These are phyloP conservation scores for Lepus townsendii DNA, from an alignment of 2,797 vertebrate genomes.

Conservation along the genomic window DNA sequence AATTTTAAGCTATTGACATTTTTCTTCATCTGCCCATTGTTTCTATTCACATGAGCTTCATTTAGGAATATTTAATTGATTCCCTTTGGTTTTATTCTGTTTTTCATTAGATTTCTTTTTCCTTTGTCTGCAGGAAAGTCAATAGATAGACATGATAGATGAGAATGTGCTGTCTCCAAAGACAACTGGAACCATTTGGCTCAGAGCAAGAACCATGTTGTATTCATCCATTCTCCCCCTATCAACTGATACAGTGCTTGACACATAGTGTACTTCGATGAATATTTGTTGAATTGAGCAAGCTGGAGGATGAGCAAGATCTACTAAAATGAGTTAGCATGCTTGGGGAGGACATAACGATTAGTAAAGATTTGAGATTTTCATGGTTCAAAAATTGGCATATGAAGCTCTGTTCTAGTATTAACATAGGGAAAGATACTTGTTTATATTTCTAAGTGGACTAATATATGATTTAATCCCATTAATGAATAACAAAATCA, in stretches of 20 bases:
- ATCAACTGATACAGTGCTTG: background rate
- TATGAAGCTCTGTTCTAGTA: background rate
- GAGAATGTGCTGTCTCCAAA: constrained; percentile 16
- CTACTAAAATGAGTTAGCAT: background rate
- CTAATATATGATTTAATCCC: background rate
- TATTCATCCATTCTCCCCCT: background rate
- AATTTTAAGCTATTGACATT: background rate
- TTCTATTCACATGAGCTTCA: constrained; percentile 2
- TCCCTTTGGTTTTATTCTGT: constrained; percentile 14
- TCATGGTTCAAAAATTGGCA: background rate
- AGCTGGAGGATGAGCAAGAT: background rate
- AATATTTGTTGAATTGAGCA: constrained; percentile 40
- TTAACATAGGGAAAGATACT: background rate
- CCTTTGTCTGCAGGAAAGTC: background rate
- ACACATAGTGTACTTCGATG: background rate
- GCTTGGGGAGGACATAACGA: background rate
- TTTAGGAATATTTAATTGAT: constrained; percentile 55
- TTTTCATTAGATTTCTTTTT: constrained; percentile 56
- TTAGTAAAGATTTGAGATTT: background rate
- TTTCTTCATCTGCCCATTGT: background rate
- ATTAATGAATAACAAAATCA: background rate
- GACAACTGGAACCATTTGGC: background rate
- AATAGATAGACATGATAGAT: background rate
- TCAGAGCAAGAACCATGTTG: background rate
- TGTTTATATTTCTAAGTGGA: background rate